These are phyloP conservation scores for Drosophila greeni DNA, from an alignment of 2,888 invertebrate genomes.

Conservation along the genomic window DNA sequence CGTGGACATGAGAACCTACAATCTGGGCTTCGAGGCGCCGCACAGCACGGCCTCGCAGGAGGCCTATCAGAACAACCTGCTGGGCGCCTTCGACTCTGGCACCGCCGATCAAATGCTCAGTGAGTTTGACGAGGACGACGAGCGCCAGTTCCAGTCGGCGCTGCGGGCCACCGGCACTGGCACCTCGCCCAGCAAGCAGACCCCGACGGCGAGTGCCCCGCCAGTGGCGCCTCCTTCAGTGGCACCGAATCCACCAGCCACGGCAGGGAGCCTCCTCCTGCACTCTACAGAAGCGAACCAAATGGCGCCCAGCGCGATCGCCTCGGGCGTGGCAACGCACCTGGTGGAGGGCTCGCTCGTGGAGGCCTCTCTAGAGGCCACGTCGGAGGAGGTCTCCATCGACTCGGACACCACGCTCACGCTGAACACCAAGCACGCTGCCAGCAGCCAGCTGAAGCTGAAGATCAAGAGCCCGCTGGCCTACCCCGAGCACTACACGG, in stretches of 20 bases:
- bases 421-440: slow-evolving; percentile 83
- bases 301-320: slow-evolving; percentile 43
- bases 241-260: background rate
- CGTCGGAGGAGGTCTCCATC: slow-evolving; percentile 79
- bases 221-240: background rate
- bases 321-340: slow-evolving; percentile 57
- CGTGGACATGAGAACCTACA: slow-evolving; percentile 93
- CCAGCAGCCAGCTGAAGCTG: slow-evolving; percentile 90
- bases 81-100: slow-evolving; percentile 84
- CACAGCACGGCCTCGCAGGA: slow-evolving; percentile 80
- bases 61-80: slow-evolving; percentile 82
- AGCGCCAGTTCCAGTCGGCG: slow-evolving; percentile 86
- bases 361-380: slow-evolving; percentile 78
- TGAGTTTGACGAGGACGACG: slow-evolving; percentile 89
- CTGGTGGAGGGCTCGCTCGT: slow-evolving; percentile 77
- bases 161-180: slow-evolving; percentile 82
- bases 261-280: slow-evolving; percentile 25
- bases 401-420: slow-evolving; percentile 78
- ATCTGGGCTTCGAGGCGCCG: slow-evolving; percentile 79
- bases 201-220: slow-evolving; percentile 6
- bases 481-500: slow-evolving; percentile 84
- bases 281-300: slow-evolving; percentile 65
- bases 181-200: slow-evolving; percentile 55
- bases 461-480: slow-evolving; percentile 94
- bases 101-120: slow-evolving; percentile 85